Evolutionary conservation across 2,888 invertebrate genomes (phyloP).

Genomic region (Patella caerulea): DNA sequence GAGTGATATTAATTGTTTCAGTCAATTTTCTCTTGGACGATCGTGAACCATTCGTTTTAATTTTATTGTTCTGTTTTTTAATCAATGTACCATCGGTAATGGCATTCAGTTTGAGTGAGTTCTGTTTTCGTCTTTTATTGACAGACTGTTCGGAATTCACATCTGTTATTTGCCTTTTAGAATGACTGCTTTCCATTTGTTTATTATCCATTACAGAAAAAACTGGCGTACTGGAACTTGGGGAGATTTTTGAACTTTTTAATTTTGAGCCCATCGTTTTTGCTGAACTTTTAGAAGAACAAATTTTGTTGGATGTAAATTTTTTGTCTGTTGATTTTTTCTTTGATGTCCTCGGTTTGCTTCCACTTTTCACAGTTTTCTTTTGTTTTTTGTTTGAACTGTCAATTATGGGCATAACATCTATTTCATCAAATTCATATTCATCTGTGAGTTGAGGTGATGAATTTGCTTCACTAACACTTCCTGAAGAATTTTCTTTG

Average conservation of each 20-base stretch:
- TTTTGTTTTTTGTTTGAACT: conserved; percentile 14
- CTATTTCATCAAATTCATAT: conserved; percentile 23
- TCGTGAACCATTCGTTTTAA: background rate
- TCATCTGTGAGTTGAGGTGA: conserved; percentile 9
- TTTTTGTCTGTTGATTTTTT: background rate
- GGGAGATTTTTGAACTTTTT: background rate
- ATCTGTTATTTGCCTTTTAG: background rate
- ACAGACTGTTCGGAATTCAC: background rate
- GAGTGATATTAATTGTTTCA: conserved; percentile 11
- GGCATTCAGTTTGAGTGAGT: background rate
- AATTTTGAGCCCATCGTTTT: background rate
- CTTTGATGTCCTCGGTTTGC: background rate
- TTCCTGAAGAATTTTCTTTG: conserved; percentile 16
- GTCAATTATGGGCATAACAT: background rate
- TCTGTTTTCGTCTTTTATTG: conserved; percentile 1
- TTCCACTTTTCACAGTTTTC: background rate
- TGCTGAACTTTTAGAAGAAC: no score
- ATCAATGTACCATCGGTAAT: background rate
- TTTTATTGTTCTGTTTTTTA: background rate
- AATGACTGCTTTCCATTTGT: background rate
- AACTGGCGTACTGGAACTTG: background rate
- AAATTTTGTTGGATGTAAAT: no score
- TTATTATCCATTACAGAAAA: background rate
- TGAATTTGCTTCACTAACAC: conserved; percentile 1
- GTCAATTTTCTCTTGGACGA: background rate